Evolutionary conservation across 2,113 vertebrate species (phyloP), one percentile per base, ranked within the genome.

Genomic region (Cochlearius cochlearius): DNA sequence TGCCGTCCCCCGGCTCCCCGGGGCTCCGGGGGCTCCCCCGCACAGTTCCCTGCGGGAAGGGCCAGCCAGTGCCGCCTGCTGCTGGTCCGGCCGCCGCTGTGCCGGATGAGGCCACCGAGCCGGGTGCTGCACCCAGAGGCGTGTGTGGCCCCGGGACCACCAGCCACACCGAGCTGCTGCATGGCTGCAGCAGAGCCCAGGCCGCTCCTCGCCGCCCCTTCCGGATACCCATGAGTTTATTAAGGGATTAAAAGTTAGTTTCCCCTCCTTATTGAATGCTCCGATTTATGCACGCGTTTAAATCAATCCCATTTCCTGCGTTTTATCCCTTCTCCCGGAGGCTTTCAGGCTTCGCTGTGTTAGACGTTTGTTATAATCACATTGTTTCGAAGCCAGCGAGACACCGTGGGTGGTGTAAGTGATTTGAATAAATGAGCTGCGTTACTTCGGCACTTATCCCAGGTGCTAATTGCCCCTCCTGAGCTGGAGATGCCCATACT

Each of bases 231-330:
- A 67, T 10, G 83, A 56, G 53, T 94, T 96, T 90, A 89, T 89
- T 86, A 81, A 66, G 34, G 68, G 73, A 84, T 92, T 96, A 81
- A 89, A 92, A 94, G 79, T 96, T 74, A 22, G 34, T 55, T 84
- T 64, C 29, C n/a, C 36, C 30, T 91, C 86, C 56, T 95, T 92
- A 68, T 71, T 74, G 88, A 84, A 85, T 5, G 73, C 73, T 78
- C n/a, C 87, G 91, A 85, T 92, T 94, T 86, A 95, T 91, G 81
- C 47, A 15, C 0, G 74, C 1, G 2, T 90, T 94, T 77, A 92
- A 91, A 81, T 86, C 90, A 95, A 80, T 96, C 89, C 95, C 74
- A 62, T 92, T 90, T 86, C 93, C 92, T 80, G 77, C n/a, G 2
- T 75, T 90, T 93, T 69, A 94, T 88, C 91, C 91, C 71, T 68